phyloP scores from a whole-genome alignment of 2,888 invertebrate genomes.

The Luperina testacea region DNA sequence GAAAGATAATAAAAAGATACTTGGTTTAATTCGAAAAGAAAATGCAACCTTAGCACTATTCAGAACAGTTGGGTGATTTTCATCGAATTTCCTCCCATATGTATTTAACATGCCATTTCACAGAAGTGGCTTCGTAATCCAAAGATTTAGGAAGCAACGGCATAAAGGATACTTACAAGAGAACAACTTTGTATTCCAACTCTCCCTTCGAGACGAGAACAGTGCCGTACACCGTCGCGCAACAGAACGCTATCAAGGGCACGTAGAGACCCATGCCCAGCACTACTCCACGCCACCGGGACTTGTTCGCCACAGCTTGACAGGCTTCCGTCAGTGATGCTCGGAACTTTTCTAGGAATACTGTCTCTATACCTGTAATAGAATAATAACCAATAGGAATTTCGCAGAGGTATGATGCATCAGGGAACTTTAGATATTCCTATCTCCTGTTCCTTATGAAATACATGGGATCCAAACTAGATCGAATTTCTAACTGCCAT shows the following conservation, averaged over 20 bases:
- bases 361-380: slow-evolving; percentile 86
- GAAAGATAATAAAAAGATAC: slow-evolving; percentile 22
- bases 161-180: slow-evolving; percentile 88
- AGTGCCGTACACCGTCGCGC: slow-evolving; percentile 93
- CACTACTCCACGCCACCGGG: slow-evolving; percentile 92
- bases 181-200: slow-evolving; percentile 91
- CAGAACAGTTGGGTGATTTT: not conserved
- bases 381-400: not conserved
- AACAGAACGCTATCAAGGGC: slow-evolving; percentile 92
- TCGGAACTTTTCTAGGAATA: slow-evolving; percentile 90
- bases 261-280: slow-evolving; percentile 92
- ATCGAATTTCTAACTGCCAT: not conserved
- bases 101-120: not conserved
- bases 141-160: not conserved
- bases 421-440: not conserved
- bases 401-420: not conserved
- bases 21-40: not conserved
- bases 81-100: not conserved
- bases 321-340: slow-evolving; percentile 86
- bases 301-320: slow-evolving; percentile 88
- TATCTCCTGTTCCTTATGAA: not conserved
- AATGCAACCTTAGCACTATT: not conserved
- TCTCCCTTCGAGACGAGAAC: slow-evolving; percentile 91
- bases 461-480: not conserved
- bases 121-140: not conserved